A percentile compares a stretch with the other conserved stretches of the same genome.
Evolutionary conservation across 1,140 invertebrate species (phyloP).

Genomic region (Brachionus paranguensis): DNA sequence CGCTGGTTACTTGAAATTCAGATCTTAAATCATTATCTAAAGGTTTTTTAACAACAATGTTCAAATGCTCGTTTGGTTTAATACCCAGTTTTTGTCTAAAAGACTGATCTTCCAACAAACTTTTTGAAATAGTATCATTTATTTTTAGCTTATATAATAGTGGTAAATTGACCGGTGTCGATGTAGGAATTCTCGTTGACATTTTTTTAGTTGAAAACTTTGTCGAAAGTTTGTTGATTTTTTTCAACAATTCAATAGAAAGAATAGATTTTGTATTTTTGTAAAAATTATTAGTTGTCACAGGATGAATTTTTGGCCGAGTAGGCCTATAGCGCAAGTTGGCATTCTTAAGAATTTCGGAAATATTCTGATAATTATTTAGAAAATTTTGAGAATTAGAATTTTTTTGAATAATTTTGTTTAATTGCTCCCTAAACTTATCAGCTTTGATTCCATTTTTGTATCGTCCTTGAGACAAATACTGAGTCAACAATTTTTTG

Average conservation of each 20-base stretch:
- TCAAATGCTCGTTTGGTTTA: slow-evolving; percentile 10
- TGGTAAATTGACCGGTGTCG: background rate
- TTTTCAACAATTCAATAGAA: background rate
- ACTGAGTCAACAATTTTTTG: background rate
- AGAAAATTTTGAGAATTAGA: background rate
- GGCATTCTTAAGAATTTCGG: background rate
- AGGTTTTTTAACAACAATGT: slow-evolving; percentile 3
- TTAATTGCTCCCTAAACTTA: background rate
- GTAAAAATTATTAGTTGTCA: background rate
- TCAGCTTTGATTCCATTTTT: background rate
- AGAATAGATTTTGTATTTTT: background rate
- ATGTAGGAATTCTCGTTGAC: background rate
- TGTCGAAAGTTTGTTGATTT: slow-evolving; percentile 3
- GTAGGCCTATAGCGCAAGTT: background rate
- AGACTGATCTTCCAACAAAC: background rate
- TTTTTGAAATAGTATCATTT: slow-evolving; percentile 23
- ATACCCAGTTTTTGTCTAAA: background rate
- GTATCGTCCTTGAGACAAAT: background rate
- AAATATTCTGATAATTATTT: background rate
- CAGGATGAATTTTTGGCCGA: background rate
- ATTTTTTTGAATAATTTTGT: background rate
- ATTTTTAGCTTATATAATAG: background rate
- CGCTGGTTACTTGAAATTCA: background rate
- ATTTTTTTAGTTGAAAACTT: slow-evolving; percentile 4
- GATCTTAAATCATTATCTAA: background rate